Conservation (phyloP, 2,797 vertebrate species). For the Glyptemys insculpta region DNA sequence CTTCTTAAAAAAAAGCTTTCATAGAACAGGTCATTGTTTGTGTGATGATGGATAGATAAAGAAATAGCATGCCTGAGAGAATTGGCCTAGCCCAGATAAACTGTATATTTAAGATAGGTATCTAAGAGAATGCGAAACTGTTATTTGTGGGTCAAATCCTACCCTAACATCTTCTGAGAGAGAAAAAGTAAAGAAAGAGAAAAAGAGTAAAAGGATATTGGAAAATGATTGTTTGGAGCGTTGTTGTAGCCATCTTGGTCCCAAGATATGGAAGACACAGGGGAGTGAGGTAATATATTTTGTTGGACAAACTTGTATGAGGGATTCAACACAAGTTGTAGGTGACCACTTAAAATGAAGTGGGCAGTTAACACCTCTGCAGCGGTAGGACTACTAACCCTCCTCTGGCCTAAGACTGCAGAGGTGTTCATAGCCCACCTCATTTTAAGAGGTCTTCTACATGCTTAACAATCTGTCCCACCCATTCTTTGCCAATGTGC, state of each 20-base stretch:
- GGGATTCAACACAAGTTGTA: not conserved
- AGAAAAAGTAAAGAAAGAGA: not conserved
- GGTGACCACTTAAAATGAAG: not conserved
- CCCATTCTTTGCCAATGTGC: not conserved
- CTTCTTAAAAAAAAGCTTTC: conserved; percentile 5
- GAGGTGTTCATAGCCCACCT: not conserved
- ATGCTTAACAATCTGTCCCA: not conserved
- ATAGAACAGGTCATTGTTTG: not conserved
- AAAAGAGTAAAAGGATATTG: conserved; percentile 5
- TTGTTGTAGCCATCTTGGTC: not conserved
- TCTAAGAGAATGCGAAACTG: not conserved
- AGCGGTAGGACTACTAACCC: not conserved
- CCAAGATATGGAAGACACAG: not conserved
- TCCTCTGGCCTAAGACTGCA: not conserved
- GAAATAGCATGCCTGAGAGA: not conserved
- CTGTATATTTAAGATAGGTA: not conserved
- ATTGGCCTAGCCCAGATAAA: not conserved
- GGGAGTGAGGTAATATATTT: not conserved
- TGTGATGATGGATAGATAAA: not conserved
- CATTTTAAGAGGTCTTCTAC: not conserved
- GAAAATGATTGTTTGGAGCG: conserved; percentile 15
- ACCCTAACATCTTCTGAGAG: not conserved
- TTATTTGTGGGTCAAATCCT: not conserved
- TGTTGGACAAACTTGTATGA: not conserved
- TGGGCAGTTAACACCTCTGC: not conserved